Percentiles rank a stretch among this genome's conserved stretches.
phyloP scores from a whole-genome alignment of 2,113 vertebrate species.

The Crotophaga sulcirostris region DNA sequence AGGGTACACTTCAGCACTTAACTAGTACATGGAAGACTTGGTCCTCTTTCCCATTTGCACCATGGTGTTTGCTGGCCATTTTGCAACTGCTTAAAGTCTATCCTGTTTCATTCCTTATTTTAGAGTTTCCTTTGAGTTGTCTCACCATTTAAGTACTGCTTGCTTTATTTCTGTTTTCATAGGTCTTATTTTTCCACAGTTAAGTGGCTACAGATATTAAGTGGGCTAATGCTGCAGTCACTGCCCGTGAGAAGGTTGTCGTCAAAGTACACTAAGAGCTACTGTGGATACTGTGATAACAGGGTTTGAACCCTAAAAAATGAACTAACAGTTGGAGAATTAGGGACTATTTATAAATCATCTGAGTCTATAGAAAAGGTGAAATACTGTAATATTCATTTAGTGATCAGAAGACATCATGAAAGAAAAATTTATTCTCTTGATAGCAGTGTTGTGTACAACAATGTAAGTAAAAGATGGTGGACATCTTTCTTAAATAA shows the following conservation, averaged over 20 bases:
- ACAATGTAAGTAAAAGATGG: neutral
- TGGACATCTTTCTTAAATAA: slow-evolving; percentile 1
- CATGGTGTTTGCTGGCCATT: neutral
- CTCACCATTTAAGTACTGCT: neutral
- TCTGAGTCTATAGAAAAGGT: neutral
- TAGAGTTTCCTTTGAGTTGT: neutral
- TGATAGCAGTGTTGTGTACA: neutral
- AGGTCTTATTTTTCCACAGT: neutral
- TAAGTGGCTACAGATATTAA: neutral
- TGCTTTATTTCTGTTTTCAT: neutral
- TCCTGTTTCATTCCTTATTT: neutral
- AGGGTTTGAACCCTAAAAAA: neutral
- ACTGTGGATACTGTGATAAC: neutral
- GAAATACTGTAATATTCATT: slow-evolving; percentile 40
- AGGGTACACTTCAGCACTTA: neutral
- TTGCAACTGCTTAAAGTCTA: neutral
- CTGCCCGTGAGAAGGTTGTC: neutral
- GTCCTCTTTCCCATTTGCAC: neutral
- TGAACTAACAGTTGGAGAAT: neutral
- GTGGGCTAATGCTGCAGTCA: neutral
- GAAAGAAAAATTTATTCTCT: neutral
- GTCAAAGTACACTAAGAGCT: neutral
- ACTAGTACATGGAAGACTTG: neutral
- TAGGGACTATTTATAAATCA: neutral
- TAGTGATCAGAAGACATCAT: neutral